phyloP scores from a whole-genome alignment of 2,113 vertebrate species.

The Hirundichthys speculiger region DNA sequence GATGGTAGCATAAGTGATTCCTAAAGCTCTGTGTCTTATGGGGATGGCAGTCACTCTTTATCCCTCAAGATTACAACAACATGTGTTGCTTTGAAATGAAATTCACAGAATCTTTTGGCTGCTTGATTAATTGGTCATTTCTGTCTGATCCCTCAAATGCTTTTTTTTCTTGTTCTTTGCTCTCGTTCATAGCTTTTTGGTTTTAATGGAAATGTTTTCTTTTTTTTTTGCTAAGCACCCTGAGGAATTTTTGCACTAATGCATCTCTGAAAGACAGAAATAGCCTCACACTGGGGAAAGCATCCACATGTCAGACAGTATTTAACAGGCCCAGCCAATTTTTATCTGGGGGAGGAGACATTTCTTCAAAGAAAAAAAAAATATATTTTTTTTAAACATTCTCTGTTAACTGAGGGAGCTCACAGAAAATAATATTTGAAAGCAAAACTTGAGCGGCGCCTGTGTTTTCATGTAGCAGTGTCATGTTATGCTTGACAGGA shows the following conservation, averaged over 20 bases:
- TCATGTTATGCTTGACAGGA: too few species aligned
- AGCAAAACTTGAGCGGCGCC: too few species aligned
- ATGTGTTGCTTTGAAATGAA: conserved; percentile 6
- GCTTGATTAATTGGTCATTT: conserved; percentile 25
- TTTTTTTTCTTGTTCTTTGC: conserved; percentile 26
- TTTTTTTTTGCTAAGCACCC: conserved; percentile 18
- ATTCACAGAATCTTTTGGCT: not conserved
- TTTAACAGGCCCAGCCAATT: conserved; percentile 30
- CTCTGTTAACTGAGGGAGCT: too few species aligned
- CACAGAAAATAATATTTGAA: too few species aligned
- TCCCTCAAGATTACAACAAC: not conserved
- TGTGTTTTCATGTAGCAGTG: too few species aligned
- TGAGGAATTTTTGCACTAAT: conserved; percentile 53
- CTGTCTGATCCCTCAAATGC: conserved; percentile 3
- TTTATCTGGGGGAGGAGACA: conserved; percentile 3
- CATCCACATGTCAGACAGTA: conserved; percentile 44
- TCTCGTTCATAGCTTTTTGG: conserved; percentile 10
- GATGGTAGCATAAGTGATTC: conserved; percentile 10
- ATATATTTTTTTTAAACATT: too few species aligned
- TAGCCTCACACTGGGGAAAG: conserved; percentile 51
- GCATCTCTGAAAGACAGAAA: conserved; percentile 63
- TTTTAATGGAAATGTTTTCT: conserved; percentile 39
- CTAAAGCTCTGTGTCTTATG: conserved; percentile 6
- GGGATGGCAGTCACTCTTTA: conserved; percentile 7
- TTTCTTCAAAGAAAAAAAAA: not conserved